Conservation (phyloP, 2,888 invertebrate species). For the Tiphia femorata region DNA sequence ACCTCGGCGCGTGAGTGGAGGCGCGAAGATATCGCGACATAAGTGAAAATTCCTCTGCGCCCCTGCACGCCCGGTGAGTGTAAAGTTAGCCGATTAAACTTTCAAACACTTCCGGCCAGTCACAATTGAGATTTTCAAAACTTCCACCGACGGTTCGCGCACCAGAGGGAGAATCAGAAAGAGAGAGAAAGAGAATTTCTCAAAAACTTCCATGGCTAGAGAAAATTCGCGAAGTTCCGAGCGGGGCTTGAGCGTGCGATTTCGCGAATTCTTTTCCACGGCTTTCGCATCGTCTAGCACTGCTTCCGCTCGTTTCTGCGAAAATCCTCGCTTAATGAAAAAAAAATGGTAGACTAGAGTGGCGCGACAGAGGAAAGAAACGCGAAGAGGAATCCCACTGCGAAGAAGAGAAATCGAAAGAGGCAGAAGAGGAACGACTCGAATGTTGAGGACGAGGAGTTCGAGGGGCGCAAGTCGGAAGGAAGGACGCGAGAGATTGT, state of each 20-base stretch:
- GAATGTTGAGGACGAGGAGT: background rate
- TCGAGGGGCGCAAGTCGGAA: too few species aligned
- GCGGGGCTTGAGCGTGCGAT: conserved; percentile 17
- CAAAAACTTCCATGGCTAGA: conserved; percentile 22
- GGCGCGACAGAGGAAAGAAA: background rate
- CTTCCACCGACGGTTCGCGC: conserved; percentile 16
- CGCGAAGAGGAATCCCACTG: too few species aligned
- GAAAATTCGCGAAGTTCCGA: conserved; percentile 33
- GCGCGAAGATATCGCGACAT: conserved; percentile 1
- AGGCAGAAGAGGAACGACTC: background rate
- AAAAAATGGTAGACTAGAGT: conserved; percentile 10
- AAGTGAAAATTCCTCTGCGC: conserved; percentile 7
- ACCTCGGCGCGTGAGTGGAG: too few species aligned
- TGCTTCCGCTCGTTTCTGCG: too few species aligned
- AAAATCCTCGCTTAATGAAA: conserved; percentile 23
- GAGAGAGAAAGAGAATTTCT: conserved; percentile 7
- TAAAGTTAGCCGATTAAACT: conserved; percentile 44
- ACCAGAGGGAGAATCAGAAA: background rate
- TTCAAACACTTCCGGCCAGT: conserved; percentile 32
- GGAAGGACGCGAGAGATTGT: too few species aligned
- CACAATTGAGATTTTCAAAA: conserved; percentile 38
- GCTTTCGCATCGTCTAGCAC: too few species aligned
- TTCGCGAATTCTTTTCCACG: too few species aligned
- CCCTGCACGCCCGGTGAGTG: background rate
- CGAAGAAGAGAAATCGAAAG: background rate